Conservation (phyloP, 1,140 invertebrate species). For the Aphelenchoides besseyi region DNA sequence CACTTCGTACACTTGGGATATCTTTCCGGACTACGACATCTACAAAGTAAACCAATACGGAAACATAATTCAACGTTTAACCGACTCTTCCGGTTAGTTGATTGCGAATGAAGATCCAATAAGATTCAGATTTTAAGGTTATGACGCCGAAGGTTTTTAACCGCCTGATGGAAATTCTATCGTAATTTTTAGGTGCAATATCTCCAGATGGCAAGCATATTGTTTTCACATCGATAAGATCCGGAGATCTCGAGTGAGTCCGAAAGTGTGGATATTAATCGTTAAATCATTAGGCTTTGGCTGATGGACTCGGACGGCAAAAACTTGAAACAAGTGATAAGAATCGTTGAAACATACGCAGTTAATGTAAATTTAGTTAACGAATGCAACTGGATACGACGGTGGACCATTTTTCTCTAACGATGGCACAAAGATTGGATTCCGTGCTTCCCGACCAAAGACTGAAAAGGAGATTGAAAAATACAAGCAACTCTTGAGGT, state of each 20-base stretch:
- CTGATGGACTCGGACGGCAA: constrained; percentile 32
- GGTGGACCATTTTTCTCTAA: constrained; percentile 42
- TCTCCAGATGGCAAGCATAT: constrained; percentile 41
- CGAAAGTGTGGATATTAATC: neutral
- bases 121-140: constrained; percentile 21
- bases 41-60: constrained; percentile 39
- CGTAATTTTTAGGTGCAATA: no score
- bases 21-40: constrained; percentile 39
- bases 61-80: constrained; percentile 33
- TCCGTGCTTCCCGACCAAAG: constrained; percentile 38
- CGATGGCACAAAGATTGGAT: constrained; percentile 39
- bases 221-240: constrained; percentile 41
- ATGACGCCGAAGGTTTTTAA: constrained; percentile 50
- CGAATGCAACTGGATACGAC: constrained; percentile 34
- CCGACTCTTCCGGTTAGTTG: constrained; percentile 22
- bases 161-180: no score
- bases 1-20: constrained; percentile 41
- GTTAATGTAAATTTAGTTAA: no score
- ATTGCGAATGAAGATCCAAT: neutral
- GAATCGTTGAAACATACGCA: no score
- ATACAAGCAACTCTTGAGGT: constrained; percentile 42
- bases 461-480: constrained; percentile 31
- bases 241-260: constrained; percentile 36
- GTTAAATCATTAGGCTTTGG: constrained; percentile 16
- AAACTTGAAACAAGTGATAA: constrained; percentile 24